Base-by-base conservation (phyloP, 2,113 vertebrate genomes). In the Caretta caretta region DNA sequence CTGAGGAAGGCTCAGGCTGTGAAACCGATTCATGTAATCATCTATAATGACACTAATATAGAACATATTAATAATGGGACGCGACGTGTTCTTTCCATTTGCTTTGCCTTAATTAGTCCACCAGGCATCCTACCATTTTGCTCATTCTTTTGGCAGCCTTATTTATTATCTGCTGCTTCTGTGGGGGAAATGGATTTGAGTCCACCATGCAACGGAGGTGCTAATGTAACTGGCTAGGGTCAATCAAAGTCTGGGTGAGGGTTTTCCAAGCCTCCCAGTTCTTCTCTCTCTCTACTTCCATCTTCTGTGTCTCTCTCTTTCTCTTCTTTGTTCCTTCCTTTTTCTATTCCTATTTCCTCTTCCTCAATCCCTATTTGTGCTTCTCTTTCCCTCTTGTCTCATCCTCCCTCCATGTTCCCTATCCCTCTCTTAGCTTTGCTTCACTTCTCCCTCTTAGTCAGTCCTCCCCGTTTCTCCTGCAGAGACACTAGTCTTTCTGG, bases 31-130 rank as follows among this genome's bases (percentile, higher is more conserved):
- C 17, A 0, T 93, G 88, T 94, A 92, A 96, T 97, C 95, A 92
- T 38, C 89, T 88, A 76, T 90, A 95, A 93, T 87, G 54, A 93
- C 83, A 93, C 27, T 57, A 89, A 72, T 96, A 94, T 87, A 97
- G 84, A 96, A 90, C 86, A 93, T 93, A 93, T 94, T 92, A 92
- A 97, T 96, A 95, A 75, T 88, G 29, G 57, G 75, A 90, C 83
- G 59, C 92, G 57, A 86, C 84, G 84, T 90, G 51, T 90, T 90
- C 87, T 95, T 95, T 95, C 92, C 84, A 69, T 79, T 94, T 25
- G 2, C 27, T 91, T 95, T 93, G 93, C 86, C 87, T 54, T 49
- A 76, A 31, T 59, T 87, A 87, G 78, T 88, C 62, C 51, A 9
- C 5, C 4, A 56, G 82, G 84, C 87, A 95, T 53, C 65, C 57